Base-by-base conservation (phyloP, 2,797 vertebrate species). In the Synanceia verrucosa region DNA sequence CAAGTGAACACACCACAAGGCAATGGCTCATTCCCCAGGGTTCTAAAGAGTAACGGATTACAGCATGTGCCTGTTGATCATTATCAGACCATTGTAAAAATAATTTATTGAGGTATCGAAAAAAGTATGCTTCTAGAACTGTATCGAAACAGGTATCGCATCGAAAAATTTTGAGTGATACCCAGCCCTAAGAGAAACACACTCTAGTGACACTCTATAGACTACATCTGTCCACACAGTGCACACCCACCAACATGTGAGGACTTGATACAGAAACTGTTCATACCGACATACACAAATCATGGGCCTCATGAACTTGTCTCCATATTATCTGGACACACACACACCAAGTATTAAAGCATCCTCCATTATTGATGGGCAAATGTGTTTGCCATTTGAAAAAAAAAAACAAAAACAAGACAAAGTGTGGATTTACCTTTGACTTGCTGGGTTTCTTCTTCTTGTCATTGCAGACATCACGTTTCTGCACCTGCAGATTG, bases 381-480 rank as follows among this genome's bases (percentile, higher is more conserved):
- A 2, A n/a, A 1, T 26, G n/a, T 23, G 2, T 65, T 44, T 26
- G 37, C 1, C 4, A 36, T 11, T 10, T 23, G 4, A 4, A 24
- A 9, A 8, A 24, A 44, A n/a, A 9, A 6, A 31, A 13, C 1
- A 8, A 2, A 14, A 9, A 36, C n/a, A 7, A 0, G 21, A 31
- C 6, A 24, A 50, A 29, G 3, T 2, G 5, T 1, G 2, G 4
- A 8, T 24, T 87, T 92, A 99, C 98, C 96, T 98, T 99, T 13
- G 97, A 96, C 86, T 98, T 99, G 81, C 50, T 93, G 43, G 93
- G 14, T 72, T 99, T 99, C 88, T 97, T 99, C 88, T 93, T 97
- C 91, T 97, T 99, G 72, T 98, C 97, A 41, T 58, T 60, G 63
- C 77, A 55, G 39, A 82, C 19, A 26, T 98, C 96, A 62, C 93